A percentile compares a stretch with the other conserved stretches of the same genome.
Conservation (phyloP, 2,888 invertebrate species). For the Morinoia aosen region DNA sequence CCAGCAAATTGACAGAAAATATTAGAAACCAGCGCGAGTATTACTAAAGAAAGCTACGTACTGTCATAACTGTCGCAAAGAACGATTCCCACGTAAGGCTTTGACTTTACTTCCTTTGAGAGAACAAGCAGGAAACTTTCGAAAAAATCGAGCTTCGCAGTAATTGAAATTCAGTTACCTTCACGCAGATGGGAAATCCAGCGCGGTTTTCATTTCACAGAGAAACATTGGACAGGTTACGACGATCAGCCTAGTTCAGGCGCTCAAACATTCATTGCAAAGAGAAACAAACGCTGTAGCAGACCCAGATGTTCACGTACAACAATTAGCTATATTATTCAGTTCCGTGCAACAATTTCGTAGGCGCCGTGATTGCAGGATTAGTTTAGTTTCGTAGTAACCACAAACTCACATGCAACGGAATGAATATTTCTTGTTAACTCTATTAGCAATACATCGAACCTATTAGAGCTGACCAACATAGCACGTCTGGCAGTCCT, state of each 20-base stretch:
- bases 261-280: not conserved
- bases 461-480: too few species aligned
- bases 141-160: not conserved
- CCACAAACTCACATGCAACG: too few species aligned
- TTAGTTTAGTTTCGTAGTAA: not conserved
- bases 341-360: not conserved
- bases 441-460: too few species aligned
- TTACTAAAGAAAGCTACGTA: not conserved
- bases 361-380: not conserved
- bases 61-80: not conserved
- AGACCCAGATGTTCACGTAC: not conserved
- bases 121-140: not conserved
- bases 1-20: not conserved
- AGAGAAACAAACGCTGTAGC: not conserved
- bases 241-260: not conserved
- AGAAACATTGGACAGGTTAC: not conserved
- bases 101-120: not conserved
- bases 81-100: not conserved
- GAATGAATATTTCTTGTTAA: too few species aligned
- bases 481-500: too few species aligned
- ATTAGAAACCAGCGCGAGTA: not conserved
- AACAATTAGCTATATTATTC: not conserved
- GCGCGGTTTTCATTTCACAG: not conserved
- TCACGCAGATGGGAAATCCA: not conserved
- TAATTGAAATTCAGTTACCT: not conserved